phyloP scores from a whole-genome alignment of 2,797 vertebrate species.

The Pipistrellus pipistrellus region DNA sequence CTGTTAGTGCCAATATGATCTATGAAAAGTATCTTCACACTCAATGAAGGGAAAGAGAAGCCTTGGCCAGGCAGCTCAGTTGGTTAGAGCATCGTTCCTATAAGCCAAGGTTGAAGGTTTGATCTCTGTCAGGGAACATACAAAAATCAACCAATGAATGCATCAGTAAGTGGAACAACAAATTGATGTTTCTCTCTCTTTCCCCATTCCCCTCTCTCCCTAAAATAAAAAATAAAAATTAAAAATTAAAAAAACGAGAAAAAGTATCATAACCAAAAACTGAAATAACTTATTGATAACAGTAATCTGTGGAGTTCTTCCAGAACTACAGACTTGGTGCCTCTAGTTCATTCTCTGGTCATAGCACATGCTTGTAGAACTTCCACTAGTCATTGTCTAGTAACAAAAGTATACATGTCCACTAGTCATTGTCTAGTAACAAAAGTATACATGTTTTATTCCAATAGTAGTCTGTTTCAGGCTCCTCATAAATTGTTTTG shows the following conservation, averaged over 20 bases:
- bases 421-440: background rate
- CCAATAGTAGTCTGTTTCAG: conserved; percentile 8
- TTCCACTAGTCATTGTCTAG: background rate
- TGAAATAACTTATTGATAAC: background rate
- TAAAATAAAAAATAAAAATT: background rate
- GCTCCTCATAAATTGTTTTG: conserved; percentile 36
- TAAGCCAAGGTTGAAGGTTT: background rate
- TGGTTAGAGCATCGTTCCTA: background rate
- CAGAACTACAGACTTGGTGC: background rate
- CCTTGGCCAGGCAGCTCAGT: background rate
- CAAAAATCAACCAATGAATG: background rate
- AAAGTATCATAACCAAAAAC: background rate
- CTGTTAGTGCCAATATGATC: background rate
- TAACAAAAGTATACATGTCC: conserved; percentile 52
- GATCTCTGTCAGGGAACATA: background rate
- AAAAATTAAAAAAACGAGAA: background rate
- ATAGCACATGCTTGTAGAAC: background rate
- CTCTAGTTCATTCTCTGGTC: background rate
- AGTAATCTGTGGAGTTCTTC: background rate
- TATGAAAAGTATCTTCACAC: background rate
- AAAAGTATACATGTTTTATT: background rate
- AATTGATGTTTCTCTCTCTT: background rate
- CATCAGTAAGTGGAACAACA: background rate
- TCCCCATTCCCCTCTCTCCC: background rate
- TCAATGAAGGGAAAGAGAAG: background rate